Evolutionary conservation across 92 coral and sea anemone species (phyloP), one percentile per base, ranked within the genome.

Genomic region (Epizoanthus illoricatus): DNA sequence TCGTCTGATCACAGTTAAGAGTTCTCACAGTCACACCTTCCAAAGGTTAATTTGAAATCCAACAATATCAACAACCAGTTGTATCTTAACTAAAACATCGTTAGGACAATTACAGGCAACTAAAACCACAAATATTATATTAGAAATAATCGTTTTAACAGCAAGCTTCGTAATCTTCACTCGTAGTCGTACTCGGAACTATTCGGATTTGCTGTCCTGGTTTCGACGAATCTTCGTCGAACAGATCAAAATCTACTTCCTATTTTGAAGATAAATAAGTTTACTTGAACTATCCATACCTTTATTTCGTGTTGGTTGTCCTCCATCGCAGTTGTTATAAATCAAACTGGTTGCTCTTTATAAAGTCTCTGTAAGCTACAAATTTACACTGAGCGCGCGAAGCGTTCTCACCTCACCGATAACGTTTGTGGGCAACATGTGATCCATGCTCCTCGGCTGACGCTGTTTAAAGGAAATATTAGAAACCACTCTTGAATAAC

Each of bases 391-490:
- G 73, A 16, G n/a, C 15, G 73, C 5, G n/a, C 15, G 56, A 52
- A 33, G 19, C 7, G 40, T 41, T 33, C 49, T 68, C 73, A 68
- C 73, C 49, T 68, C 73, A 39, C 73, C 73, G 42, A 39, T 43
- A 2, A 8, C 3, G 23, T 19, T 39, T 10, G 47, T 39, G 5
- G 49, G 47, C 13, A 68, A 15, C 43, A 19, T 4, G 2, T 36
- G 49, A 68, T 43, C 72, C 18, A 5, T 24, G 7, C 21, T 33
- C 12, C 72, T 36, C 49, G 10, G 72, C 13, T 33, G 47, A 13
- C 15, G 73, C 73, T 68, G 73, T 24, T 24, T 64, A 39, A 64
- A 36, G 39, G 42, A 41, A 68, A 68, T 43, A 68, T 41, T 33
- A 68, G 16, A 68, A 18, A 2, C 12, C 24, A 5, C 3, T 61